These are phyloP conservation scores for Lomographa bimaculata DNA, from an alignment of 2,888 invertebrate species.

Conservation along the genomic window DNA sequence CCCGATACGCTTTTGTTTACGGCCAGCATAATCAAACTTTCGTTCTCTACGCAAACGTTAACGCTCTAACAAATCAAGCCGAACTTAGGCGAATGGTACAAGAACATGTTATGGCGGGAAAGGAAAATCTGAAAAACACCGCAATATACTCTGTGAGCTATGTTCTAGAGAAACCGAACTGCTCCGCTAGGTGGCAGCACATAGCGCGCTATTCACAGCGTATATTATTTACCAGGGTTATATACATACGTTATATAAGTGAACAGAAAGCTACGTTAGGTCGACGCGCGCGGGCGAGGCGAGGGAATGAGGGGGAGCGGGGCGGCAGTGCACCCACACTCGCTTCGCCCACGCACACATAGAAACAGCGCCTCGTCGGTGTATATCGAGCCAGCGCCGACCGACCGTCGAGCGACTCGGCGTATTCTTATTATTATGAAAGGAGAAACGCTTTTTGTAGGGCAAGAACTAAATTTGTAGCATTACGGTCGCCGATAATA, in stretches of 20 bases:
- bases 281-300: constrained; percentile 34
- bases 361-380: constrained; percentile 52
- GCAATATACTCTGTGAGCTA: constrained; percentile 53
- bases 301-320: constrained; percentile 32
- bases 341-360: constrained; percentile 48
- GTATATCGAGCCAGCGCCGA: constrained; percentile 76
- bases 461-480: constrained; percentile 83
- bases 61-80: constrained; percentile 33
- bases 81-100: constrained; percentile 44
- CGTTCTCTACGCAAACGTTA: constrained; percentile 20
- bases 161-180: constrained; percentile 55
- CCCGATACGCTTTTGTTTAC: no score
- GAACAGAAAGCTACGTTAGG: constrained; percentile 80
- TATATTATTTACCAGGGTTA: constrained; percentile 79
- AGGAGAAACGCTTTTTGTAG: constrained; percentile 84
- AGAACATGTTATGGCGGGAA: constrained; percentile 53
- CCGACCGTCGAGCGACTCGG: constrained; percentile 69
- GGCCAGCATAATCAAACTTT: constrained; percentile 11
- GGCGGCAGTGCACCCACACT: constrained; percentile 41
- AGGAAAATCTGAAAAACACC: constrained; percentile 64
- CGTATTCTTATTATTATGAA: constrained; percentile 86
- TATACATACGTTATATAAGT: constrained; percentile 80
- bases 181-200: constrained; percentile 81
- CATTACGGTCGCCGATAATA: constrained; percentile 78
- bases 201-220: constrained; percentile 75